phyloP scores from a whole-genome alignment of 2,797 vertebrate genomes.

The Mus spretus region DNA sequence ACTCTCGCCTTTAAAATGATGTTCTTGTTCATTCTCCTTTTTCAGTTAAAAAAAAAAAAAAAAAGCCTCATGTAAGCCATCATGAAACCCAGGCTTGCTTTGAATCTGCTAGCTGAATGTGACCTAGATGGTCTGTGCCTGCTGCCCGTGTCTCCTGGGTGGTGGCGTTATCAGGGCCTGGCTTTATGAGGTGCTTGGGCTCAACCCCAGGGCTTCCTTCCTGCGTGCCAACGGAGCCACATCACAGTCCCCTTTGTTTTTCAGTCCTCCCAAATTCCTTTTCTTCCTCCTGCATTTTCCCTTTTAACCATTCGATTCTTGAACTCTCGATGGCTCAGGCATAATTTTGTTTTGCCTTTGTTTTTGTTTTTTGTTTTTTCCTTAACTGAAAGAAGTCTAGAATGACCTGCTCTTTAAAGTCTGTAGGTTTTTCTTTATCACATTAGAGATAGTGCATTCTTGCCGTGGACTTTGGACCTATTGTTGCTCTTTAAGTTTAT shows the following conservation, averaged over 20 bases:
- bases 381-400: constrained; percentile 22
- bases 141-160: not conserved
- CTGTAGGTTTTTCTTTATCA: constrained; percentile 45
- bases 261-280: not conserved
- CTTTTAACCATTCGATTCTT: not conserved
- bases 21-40: not conserved
- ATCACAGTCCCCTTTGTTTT: not conserved
- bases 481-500: not conserved
- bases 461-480: not conserved
- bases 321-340: not conserved
- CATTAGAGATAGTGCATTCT: not conserved
- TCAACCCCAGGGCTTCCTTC: not conserved
- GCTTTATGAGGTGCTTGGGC: not conserved
- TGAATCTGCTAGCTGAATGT: not conserved
- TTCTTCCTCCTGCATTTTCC: not conserved
- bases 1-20: not conserved
- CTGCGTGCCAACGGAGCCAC: not conserved
- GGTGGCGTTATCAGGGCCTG: not conserved
- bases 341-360: not conserved
- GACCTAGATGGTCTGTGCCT: not conserved
- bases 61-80: not conserved
- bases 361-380: not conserved
- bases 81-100: not conserved
- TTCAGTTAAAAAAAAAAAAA: not conserved
- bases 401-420: constrained; percentile 38